Evolutionary conservation across 2,797 vertebrate species (phyloP), one percentile per base, ranked within the genome.

Genomic region (Sardinella longiceps): DNA sequence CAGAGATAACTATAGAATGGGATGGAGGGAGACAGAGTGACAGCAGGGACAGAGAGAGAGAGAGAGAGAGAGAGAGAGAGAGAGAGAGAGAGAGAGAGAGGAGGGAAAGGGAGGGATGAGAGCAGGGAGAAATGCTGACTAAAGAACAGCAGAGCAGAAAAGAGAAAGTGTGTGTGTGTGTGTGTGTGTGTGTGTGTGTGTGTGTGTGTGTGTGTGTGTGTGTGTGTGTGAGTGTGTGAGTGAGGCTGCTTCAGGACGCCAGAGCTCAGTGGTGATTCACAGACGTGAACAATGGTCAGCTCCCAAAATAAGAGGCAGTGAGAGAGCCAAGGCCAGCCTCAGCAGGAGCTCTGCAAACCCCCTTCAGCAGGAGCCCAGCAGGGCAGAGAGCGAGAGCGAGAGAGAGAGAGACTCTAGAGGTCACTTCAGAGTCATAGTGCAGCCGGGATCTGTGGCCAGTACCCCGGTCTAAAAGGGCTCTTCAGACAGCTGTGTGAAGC

Each of bases 11-110:
- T 77, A 43, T 77, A 43, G 37, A 77, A 77, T 77, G 37, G 70
- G 70, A 77, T 77, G 70, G 70, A 77, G 70, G 70, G 70, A 77
- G 37, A 23, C 70, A 23, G 70, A 43, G 15, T 77, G 15, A 77
- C 33, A 14, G 80, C 37, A 33, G 58, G 66, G 46, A 46, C 45
- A 60, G 53, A 23, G 28, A 28, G 1, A n/a, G 20, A 50, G 43
- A 30, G 39, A 11, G 7, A 33, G 37, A 12, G 20, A 45, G 30
- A 25, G 15, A 53, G 33, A 3, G 15, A 45, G 45, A 45, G 45
- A 9, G 46, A 48, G 56, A 4, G 18, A 20, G 48, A 11, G 33
- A 20, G 56, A 50, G 33, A 28, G 43, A 51, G 37, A 28, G 43
- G 20, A 56, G 58, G 7, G 43, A 7, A 45, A 45, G 60, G 60